Base-by-base conservation (phyloP, 2,113 vertebrate genomes). In the Chrysemys picta region DNA sequence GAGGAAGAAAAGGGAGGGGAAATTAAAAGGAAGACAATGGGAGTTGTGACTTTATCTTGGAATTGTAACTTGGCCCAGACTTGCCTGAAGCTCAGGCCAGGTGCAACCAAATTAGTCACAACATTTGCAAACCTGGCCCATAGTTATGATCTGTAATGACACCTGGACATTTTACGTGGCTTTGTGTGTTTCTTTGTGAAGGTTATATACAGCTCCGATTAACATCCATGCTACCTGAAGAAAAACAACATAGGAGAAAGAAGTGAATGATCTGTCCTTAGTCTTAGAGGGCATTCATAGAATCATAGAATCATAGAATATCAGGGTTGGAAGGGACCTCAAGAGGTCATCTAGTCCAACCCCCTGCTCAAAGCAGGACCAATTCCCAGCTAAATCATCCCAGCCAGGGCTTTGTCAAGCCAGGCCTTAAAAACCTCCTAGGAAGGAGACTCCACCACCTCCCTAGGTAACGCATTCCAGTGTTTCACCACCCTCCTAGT, bases 41-140 rank as follows among this genome's bases (percentile, higher is more conserved):
- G 87, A 87, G 21, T 47, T 54, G 21, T 84, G 91, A 24, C 31
- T 56, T 90, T 81, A 49, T 59, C 69, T 42, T 81, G 12, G 38
- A 83, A 81, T 3, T 52, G 3, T 27, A 89, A 5, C 10, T 4
- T 89, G 72, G 72, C 12, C 24, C 13, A 65, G 19, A 17, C 69
- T 78, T 2, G 7, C 8, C 2, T 1, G 14, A 0, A 0, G 29
- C 84, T 52, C 90, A 92, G 69, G 69, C 50, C 89, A 92, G 69
- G 8, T 75, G n/a, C 69, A 80, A 65, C 59, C 0, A 0, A 29
- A 42, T 19, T 7, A 82, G 85, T 38, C 38, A 82, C 59, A 80
- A 47, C 29, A 2, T 21, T 5, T 57, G 31, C 4, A 2, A 31
- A 52, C 6, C 19, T 52, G 27, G 19, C 25, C 42, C 0, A 0